Base-by-base conservation (phyloP, 2,113 vertebrate species). In the Scomber japonicus region DNA sequence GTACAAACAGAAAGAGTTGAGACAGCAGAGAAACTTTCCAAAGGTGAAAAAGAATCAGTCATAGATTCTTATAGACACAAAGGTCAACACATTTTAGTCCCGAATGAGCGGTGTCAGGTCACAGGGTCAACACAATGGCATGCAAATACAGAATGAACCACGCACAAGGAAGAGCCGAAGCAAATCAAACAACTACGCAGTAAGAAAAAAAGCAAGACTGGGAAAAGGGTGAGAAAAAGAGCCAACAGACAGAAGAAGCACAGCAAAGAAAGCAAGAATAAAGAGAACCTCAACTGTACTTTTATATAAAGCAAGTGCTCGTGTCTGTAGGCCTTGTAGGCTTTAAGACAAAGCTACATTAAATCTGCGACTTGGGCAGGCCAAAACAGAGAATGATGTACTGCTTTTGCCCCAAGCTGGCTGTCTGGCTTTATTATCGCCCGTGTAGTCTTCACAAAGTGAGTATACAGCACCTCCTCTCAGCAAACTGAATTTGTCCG, bases 371-470 rank as follows among this genome's bases (percentile, higher is more conserved):
- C 60, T 81, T 2, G 16, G 71, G 80, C 75, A 62, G 73, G 31
- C 51, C 80, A 84, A 82, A 84, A 66, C 89, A 85, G 51, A 80
- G 82, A 84, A 84, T 75, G 85, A 86, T 89, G 57, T 75, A 81
- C 56, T 84, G 75, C 9, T 21, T 85, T 84, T 62, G 68, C 85
- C 77, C 69, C 65, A 30, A 86, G 82, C 71, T 53, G 8, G 75
- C n/a, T 16, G 50, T 70, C 83, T 19, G 74, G 77, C 88, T 89
- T 88, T 90, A 91, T 91, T 89, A 90, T 88, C 75, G 69, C 78
- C 80, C 81, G 64, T 84, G 85, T 81, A 68, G 71, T 74, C 71
- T 66, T 86, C 75, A 75, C 75, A 90, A 90, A 91, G 70, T 81
- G 67, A 87, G 89, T 87, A 82, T 71, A 71, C 67, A n/a, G 51